These are phyloP conservation scores for Trachops cirrhosus DNA, from an alignment of 2,797 vertebrate genomes.

Conservation along the genomic window DNA sequence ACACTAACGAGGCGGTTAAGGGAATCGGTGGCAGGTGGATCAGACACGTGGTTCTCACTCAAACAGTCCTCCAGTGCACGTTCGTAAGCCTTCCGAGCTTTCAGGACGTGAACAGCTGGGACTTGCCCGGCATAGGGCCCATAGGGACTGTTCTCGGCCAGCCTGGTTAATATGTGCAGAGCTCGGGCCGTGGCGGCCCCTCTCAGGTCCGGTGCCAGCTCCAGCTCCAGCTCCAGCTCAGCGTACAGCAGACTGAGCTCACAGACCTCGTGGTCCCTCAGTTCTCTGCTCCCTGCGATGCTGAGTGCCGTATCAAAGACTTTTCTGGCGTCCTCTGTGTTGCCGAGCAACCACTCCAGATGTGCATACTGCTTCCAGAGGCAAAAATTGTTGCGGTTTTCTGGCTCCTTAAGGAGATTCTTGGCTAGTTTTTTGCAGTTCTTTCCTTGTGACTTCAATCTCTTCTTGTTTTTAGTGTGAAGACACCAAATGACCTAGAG, in stretches of 20 bases:
- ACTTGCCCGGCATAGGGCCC: slow-evolving; percentile 81
- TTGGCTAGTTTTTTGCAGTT: slow-evolving; percentile 93
- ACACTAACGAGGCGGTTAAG: slow-evolving; percentile 75
- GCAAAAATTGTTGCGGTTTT: slow-evolving; percentile 89
- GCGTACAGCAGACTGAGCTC: slow-evolving; percentile 92
- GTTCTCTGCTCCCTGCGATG: slow-evolving; percentile 81
- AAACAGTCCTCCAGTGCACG: slow-evolving; percentile 82
- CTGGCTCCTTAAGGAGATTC: slow-evolving; percentile 93
- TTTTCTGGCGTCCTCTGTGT: slow-evolving; percentile 91
- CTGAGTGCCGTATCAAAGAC: slow-evolving; percentile 91
- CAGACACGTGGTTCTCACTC: slow-evolving; percentile 57
- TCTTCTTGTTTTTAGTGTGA: slow-evolving; percentile 87
- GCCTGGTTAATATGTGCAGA: slow-evolving; percentile 86
- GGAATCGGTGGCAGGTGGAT: not conserved
- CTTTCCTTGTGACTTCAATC: slow-evolving; percentile 91
- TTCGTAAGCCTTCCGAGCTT: slow-evolving; percentile 92
- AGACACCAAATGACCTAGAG: slow-evolving; percentile 89
- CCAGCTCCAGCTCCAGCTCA: slow-evolving; percentile 86
- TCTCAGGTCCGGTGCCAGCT: slow-evolving; percentile 13
- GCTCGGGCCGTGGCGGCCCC: slow-evolving; percentile 80
- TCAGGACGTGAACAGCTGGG: slow-evolving; percentile 86
- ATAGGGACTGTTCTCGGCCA: slow-evolving; percentile 85
- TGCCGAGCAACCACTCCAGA: slow-evolving; percentile 95
- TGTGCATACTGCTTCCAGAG: slow-evolving; percentile 94
- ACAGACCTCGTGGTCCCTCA: slow-evolving; percentile 85